Evolutionary conservation across 2,888 invertebrate genomes (phyloP).

Genomic region (Lomographa bimaculata): DNA sequence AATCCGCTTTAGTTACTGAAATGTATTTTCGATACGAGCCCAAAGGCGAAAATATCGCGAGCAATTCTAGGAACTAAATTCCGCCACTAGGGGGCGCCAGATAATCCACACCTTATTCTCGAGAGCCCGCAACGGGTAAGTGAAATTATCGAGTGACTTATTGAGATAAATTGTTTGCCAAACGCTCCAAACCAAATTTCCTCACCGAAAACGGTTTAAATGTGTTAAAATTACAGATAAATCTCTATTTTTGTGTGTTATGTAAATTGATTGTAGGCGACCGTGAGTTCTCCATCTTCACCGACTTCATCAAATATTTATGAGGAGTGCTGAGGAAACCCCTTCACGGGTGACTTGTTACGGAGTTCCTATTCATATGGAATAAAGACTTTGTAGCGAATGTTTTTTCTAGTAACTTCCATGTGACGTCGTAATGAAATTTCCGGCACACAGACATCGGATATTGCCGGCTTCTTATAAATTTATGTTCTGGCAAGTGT

Average conservation of each 20-base stretch:
- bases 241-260: constrained; percentile 31
- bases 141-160: constrained; percentile 58
- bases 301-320: constrained; percentile 35
- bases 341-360: constrained; percentile 20
- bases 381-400: constrained; percentile 5
- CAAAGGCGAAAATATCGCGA: constrained; percentile 25
- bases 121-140: constrained; percentile 33
- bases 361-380: constrained; percentile 21
- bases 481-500: too few species aligned
- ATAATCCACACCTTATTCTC: constrained; percentile 36
- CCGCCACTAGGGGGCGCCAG: constrained; percentile 18
- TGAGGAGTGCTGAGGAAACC: constrained; percentile 16
- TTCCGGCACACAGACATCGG: too few species aligned
- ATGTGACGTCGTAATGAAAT: too few species aligned
- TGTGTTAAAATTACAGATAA: constrained; percentile 34
- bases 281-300: constrained; percentile 24
- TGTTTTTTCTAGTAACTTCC: constrained; percentile 4
- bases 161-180: constrained; percentile 55
- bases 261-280: constrained; percentile 31
- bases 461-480: too few species aligned
- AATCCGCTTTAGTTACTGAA: constrained; percentile 22
- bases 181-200: constrained; percentile 52
- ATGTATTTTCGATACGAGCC: constrained; percentile 21
- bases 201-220: constrained; percentile 34
- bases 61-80: too few species aligned